phyloP scores from a whole-genome alignment of 2,888 invertebrate species.

The Cantharis rustica region DNA sequence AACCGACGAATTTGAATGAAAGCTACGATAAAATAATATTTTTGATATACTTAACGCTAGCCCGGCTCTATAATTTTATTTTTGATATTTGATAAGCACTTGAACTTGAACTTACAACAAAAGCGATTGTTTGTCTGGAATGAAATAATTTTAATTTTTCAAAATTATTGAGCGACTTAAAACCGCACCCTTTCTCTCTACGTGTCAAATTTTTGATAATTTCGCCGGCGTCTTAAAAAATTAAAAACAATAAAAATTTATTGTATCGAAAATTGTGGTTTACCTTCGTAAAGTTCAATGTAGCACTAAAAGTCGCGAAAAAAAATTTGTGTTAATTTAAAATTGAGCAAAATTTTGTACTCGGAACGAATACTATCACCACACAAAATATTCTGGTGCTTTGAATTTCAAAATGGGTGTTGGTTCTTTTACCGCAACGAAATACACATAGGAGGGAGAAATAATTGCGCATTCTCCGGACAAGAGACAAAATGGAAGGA shows the following conservation, averaged over 20 bases:
- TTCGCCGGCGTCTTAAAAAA: slow-evolving; percentile 2
- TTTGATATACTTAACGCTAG: not conserved
- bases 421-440: slow-evolving; percentile 14
- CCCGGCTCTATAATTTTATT: not conserved
- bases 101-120: not conserved
- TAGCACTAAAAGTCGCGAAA: slow-evolving; percentile 10
- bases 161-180: not conserved
- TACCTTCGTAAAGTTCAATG: slow-evolving; percentile 9
- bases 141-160: not conserved
- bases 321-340: not conserved
- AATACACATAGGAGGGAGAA: slow-evolving; percentile 11
- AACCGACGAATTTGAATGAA: not conserved
- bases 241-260: not conserved
- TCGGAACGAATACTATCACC: slow-evolving; percentile 7
- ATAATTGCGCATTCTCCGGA: slow-evolving; percentile 16
- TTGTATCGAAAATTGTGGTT: not conserved
- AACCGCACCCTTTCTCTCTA: slow-evolving; percentile 22
- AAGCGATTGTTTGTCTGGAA: not conserved
- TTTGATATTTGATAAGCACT: not conserved
- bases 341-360: slow-evolving; percentile 1
- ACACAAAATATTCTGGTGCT: slow-evolving; percentile 8
- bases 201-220: slow-evolving; percentile 13
- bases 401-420: slow-evolving; percentile 26
- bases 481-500: not conserved
- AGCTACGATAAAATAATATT: not conserved